Evolutionary conservation across 2,888 invertebrate genomes (phyloP).

Genomic region (Rosalia funebris): DNA sequence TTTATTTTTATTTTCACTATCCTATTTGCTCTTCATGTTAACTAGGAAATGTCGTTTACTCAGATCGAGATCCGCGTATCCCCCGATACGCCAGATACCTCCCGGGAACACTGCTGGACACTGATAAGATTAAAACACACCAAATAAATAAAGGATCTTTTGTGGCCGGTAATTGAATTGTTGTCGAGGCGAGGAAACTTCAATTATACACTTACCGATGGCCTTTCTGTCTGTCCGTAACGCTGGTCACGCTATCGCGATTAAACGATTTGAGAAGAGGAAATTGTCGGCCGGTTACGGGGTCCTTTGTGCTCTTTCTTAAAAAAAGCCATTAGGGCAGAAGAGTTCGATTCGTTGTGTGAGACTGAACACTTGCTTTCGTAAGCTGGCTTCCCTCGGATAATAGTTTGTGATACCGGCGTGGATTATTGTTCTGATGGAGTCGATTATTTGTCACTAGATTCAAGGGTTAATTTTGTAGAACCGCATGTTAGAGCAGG

Average conservation of each 20-base stretch:
- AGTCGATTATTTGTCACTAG: no score
- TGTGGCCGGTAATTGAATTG: conserved; percentile 27
- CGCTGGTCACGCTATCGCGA: background rate
- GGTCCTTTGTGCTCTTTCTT: conserved; percentile 3
- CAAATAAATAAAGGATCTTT: conserved; percentile 20
- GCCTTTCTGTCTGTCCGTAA: conserved; percentile 4
- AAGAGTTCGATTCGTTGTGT: background rate
- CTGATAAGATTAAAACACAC: conserved; percentile 24
- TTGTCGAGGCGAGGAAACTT: conserved; percentile 14
- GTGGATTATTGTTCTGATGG: background rate
- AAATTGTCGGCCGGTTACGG: conserved; percentile 1
- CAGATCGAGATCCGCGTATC: no score
- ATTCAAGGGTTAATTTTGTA: background rate
- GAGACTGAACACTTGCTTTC: background rate
- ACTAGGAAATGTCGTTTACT: no score
- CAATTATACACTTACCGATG: conserved; percentile 18
- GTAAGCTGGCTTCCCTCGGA: background rate
- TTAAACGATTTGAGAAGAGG: conserved; percentile 5
- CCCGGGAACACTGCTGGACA: no score
- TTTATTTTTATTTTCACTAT: no score
- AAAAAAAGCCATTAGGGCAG: conserved; percentile 9
- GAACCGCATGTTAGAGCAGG: background rate
- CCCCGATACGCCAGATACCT: no score
- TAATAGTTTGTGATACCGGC: background rate
- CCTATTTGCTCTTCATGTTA: no score